Evolutionary conservation across 1,140 invertebrate species (phyloP).

Genomic region (Helicoverpa zea): DNA sequence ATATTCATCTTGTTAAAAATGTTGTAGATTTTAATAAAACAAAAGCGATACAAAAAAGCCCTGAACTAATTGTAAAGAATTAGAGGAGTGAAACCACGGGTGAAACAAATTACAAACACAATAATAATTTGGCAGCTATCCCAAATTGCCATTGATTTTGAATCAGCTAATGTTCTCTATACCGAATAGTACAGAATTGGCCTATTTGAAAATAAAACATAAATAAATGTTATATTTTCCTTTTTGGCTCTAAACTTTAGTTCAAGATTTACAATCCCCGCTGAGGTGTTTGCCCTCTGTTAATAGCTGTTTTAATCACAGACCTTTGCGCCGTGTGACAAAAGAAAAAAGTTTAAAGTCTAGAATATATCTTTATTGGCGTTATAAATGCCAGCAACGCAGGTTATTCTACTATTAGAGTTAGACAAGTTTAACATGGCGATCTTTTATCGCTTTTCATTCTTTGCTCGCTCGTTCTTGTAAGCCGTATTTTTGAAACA

Average conservation of each 20-base stretch:
- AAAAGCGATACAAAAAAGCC: background rate
- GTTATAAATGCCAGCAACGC: background rate
- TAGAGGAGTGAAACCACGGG: background rate
- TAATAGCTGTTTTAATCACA: too few species aligned
- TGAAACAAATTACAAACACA: constrained; percentile 18
- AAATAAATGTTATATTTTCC: too few species aligned
- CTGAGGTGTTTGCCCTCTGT: too few species aligned
- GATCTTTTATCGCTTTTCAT: too few species aligned
- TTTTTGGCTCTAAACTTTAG: too few species aligned
- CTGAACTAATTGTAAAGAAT: background rate
- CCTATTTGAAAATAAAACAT: background rate
- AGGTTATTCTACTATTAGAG: background rate
- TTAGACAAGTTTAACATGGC: background rate
- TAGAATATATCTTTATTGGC: background rate
- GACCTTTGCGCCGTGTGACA: background rate
- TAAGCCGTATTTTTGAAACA: background rate
- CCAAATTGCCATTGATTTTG: constrained; percentile 34
- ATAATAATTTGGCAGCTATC: constrained; percentile 19
- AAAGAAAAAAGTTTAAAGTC: background rate
- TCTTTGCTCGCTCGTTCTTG: background rate
- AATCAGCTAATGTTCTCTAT: background rate
- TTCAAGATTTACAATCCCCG: too few species aligned
- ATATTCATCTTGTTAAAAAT: too few species aligned
- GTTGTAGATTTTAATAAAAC: background rate
- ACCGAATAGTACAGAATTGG: background rate